Evolutionary conservation across 2,113 vertebrate species (phyloP), one percentile per base, ranked within the genome.

Genomic region (Rhadina sibilatrix): DNA sequence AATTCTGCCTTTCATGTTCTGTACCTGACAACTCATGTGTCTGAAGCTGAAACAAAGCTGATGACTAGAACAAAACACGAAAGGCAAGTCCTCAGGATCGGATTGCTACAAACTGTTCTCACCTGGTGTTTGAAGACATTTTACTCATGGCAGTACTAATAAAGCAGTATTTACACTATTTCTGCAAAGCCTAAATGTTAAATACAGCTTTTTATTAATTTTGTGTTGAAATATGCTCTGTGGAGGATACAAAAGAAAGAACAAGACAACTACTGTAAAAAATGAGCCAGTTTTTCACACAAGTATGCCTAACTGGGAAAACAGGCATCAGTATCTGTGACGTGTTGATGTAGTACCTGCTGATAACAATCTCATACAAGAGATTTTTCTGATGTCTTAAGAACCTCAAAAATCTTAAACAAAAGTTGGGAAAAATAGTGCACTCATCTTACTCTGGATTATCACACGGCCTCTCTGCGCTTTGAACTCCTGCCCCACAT

Each of bases 401-500:
- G 44, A 71, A 75, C 11, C 12, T 30, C 22, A 71, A 77, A 90
- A 20, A 47, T 22, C 18, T 56, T 68, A 27, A 90, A 86, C 10
- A 59, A 68, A 74, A 90, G 17, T 44, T 71, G 27, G 38, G 61
- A 87, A 68, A 81, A 27, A 63, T 3, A 69, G 42, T 54, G 53
- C 28, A 44, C 12, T 82, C 46, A n/a, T 83, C 99, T 99, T 98
- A 99, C 99, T 99, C 99, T 10, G 99, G 99, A 83, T 97, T 98
- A 97, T 98, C 98, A 40, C 99, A 99, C 6, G 98, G 98, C 79
- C 99, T 98, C 72, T 99, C 99, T 38, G 99, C 99, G 0, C 98
- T 98, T 97, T 99, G 99, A 64, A 98, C 98, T 80, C 99, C 99
- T 2, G 98, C 98, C 27, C 99, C 99, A 87, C 99, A 99, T 5